These are phyloP conservation scores for Nebria ingens DNA, from an alignment of 1,140 invertebrate species.

Conservation along the genomic window DNA sequence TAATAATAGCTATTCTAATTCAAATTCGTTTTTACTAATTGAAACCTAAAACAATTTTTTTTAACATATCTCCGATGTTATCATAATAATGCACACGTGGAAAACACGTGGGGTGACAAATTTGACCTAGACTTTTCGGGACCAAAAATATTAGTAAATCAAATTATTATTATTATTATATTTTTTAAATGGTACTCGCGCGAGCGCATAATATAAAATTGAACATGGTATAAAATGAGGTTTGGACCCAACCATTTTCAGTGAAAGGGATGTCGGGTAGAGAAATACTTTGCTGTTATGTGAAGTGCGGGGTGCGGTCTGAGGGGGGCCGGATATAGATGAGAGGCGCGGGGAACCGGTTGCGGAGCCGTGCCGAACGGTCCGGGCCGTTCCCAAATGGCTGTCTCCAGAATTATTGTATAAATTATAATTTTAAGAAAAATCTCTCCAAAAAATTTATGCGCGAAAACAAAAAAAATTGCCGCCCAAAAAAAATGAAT, in stretches of 20 bases:
- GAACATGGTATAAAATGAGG: conserved; percentile 32
- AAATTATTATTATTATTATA: not conserved
- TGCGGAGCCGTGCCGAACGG: not conserved
- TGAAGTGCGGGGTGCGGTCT: conserved; percentile 13
- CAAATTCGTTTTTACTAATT: no score
- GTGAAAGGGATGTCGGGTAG: conserved; percentile 26
- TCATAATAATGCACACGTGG: no score
- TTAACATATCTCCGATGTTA: no score
- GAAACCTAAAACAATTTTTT: no score
- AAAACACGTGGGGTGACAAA: not conserved
- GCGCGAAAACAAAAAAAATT: no score
- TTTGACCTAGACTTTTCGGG: not conserved
- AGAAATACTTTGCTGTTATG: not conserved
- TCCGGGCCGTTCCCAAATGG: not conserved
- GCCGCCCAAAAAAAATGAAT: no score
- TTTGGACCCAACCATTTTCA: conserved; percentile 33
- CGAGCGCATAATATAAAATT: not conserved
- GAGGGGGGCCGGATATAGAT: not conserved
- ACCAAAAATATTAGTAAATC: not conserved
- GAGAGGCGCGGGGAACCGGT: not conserved
- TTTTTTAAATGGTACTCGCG: no score
- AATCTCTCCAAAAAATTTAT: not conserved
- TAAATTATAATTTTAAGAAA: not conserved
- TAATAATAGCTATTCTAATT: no score
- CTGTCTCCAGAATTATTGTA: not conserved